Evolutionary conservation across 2,797 vertebrate genomes (phyloP).

Genomic region (Hoplostethus mediterraneus): DNA sequence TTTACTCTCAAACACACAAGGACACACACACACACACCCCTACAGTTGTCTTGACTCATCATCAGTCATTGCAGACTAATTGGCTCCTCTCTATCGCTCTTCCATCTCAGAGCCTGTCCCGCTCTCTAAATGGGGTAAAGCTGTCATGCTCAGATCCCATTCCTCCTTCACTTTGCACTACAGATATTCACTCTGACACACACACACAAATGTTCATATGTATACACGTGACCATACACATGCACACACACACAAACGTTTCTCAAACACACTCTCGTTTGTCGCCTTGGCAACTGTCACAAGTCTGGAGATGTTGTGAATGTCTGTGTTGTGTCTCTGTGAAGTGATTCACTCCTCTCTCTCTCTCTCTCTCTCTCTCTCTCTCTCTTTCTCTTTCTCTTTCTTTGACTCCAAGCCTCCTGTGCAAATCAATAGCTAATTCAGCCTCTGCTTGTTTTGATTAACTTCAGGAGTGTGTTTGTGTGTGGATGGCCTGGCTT

Average conservation of each 20-base stretch:
- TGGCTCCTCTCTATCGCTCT: conserved; percentile 21
- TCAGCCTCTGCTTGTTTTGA: conserved; percentile 11
- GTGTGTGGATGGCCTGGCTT: not conserved
- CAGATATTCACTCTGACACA: conserved; percentile 46
- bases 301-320: conserved; percentile 36
- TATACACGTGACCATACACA: not conserved
- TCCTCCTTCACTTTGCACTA: conserved; percentile 13
- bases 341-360: conserved; percentile 48
- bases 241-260: conserved; percentile 20
- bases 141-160: conserved; percentile 45
- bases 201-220: not conserved
- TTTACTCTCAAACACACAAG: not conserved
- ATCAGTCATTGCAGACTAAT: not conserved
- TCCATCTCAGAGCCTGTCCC: conserved; percentile 14
- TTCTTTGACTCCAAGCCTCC: not conserved
- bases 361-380: not conserved
- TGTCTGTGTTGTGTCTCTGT: conserved; percentile 40
- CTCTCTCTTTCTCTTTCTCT: not conserved
- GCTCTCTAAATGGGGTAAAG: conserved; percentile 30
- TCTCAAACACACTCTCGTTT: conserved; percentile 43
- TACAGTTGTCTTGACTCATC: not conserved
- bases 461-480: conserved; percentile 18
- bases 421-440: conserved; percentile 13
- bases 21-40: too few relatives aligned
- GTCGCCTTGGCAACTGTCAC: conserved; percentile 76